Percentiles rank a stretch among this genome's conserved stretches.
phyloP scores from a whole-genome alignment of 2,888 invertebrate species.

The Orthosia gracilis region DNA sequence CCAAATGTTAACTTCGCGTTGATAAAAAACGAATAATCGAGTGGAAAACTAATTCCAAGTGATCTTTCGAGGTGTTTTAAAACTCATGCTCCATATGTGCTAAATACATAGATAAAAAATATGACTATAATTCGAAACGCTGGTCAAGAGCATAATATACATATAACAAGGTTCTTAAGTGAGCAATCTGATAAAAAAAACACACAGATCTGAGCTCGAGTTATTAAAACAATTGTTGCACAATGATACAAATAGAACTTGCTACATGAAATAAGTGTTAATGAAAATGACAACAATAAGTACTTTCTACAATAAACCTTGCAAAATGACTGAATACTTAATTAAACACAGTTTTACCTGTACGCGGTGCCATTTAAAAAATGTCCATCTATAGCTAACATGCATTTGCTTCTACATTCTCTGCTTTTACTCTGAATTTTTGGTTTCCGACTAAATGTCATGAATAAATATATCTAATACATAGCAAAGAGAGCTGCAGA shows the following conservation, averaged over 20 bases:
- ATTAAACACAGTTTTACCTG: slow-evolving; percentile 54
- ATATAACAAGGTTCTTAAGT: slow-evolving; percentile 46
- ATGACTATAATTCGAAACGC: slow-evolving; percentile 36
- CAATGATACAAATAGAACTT: slow-evolving; percentile 44
- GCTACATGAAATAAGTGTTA: slow-evolving; percentile 20
- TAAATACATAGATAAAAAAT: slow-evolving; percentile 11
- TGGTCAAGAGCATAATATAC: slow-evolving; percentile 55
- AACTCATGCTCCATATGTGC: slow-evolving; percentile 38
- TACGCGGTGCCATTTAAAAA: slow-evolving; percentile 71
- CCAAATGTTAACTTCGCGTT: neutral
- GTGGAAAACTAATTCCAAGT: neutral
- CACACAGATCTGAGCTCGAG: slow-evolving; percentile 35
- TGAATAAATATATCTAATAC: slow-evolving; percentile 69
- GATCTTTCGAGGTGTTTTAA: slow-evolving; percentile 13
- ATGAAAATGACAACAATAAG: slow-evolving; percentile 54
- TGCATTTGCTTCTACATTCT: slow-evolving; percentile 78
- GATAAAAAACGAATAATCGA: slow-evolving; percentile 22
- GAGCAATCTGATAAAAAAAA: slow-evolving; percentile 32
- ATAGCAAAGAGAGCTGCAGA: slow-evolving; percentile 82
- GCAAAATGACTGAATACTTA: slow-evolving; percentile 63
- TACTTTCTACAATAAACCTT: slow-evolving; percentile 52
- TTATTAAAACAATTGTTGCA: slow-evolving; percentile 35
- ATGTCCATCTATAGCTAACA: slow-evolving; percentile 68
- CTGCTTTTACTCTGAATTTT: slow-evolving; percentile 76
- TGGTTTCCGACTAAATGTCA: slow-evolving; percentile 73